Percentiles rank a stretch among this genome's conserved stretches.
These are phyloP conservation scores for Cinclus cinclus DNA, from an alignment of 2,113 vertebrate genomes.

Conservation along the genomic window DNA sequence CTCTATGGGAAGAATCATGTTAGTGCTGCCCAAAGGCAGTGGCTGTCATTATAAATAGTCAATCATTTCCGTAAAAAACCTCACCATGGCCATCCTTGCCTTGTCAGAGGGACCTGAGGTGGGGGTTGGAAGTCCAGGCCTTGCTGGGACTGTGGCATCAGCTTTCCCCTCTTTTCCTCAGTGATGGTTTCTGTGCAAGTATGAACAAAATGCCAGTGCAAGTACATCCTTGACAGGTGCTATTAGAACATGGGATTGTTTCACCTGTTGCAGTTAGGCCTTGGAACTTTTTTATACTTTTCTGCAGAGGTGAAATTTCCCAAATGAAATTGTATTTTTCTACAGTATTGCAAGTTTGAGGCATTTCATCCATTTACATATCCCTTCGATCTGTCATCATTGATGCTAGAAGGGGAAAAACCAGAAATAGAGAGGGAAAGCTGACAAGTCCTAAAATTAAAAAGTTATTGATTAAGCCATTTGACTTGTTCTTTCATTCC, in stretches of 20 bases:
- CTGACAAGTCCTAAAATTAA: constrained; percentile 63
- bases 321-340: constrained; percentile 28
- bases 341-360: background rate
- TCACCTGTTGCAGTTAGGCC: constrained; percentile 2
- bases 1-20: background rate
- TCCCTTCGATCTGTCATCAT: constrained; percentile 34
- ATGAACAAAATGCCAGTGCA: background rate
- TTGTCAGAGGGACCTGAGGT: background rate
- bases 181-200: background rate
- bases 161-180: background rate
- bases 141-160: background rate
- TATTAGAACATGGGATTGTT: background rate
- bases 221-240: background rate
- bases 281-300: background rate
- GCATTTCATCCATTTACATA: constrained; percentile 25
- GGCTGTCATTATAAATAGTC: background rate
- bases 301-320: constrained; percentile 22
- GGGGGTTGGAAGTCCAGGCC: background rate
- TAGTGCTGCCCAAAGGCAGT: background rate
- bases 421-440: constrained; percentile 8
- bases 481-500: constrained; percentile 56
- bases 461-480: constrained; percentile 56
- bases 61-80: background rate
- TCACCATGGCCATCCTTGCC: background rate
- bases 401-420: constrained; percentile 7